Evolutionary conservation across 2,113 vertebrate genomes (phyloP), one percentile per base, ranked within the genome.

Genomic region (Pachycephala philippinensis): DNA sequence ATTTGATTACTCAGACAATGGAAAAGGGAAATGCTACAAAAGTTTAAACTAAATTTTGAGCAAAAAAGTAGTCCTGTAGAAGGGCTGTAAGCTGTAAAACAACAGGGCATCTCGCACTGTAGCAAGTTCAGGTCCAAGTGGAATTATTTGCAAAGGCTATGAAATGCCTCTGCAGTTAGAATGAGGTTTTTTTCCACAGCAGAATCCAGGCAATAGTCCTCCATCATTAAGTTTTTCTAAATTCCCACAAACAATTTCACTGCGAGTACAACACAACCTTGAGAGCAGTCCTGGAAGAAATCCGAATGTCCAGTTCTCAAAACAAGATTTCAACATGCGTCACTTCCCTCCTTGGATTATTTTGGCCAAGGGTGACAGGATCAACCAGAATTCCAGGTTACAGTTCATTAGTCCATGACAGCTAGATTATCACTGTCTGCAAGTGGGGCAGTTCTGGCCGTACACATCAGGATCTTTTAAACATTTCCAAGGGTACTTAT

Each of bases 281-380:
- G 95, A 90, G 64, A 90, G 68, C 66, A 66, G 78, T 90, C 59
- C 60, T 94, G 87, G 90, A 96, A 96, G 84, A 90, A 74, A 86
- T 54, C 87, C 0, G 87, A 95, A 93, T 91, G 85, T 70, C 95
- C 93, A 95, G 96, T 96, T 93, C 92, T 90, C 95, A 93, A 95
- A 97, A 96, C 95, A 97, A 96, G 95, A 96, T 95, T 96, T 95
- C 93, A 95, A 74, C 90, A 64, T 94, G 82, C 93, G 87, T 97
- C 95, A 96, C 8, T 14, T 94, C 91, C 96, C 93, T 96, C 95
- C 95, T 96, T 95, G 91, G 95, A 83, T 85, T 90, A 94, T 83
- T 96, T 93, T 97, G 93, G 68, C 90, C 95, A 93, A 84, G 90
- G 95, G 90, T 96, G 95, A 95, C 71, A 79, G 75, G 78, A 96